These are phyloP conservation scores for Paralichthys olivaceus DNA, from an alignment of 2,113 vertebrate genomes.

Conservation along the genomic window DNA sequence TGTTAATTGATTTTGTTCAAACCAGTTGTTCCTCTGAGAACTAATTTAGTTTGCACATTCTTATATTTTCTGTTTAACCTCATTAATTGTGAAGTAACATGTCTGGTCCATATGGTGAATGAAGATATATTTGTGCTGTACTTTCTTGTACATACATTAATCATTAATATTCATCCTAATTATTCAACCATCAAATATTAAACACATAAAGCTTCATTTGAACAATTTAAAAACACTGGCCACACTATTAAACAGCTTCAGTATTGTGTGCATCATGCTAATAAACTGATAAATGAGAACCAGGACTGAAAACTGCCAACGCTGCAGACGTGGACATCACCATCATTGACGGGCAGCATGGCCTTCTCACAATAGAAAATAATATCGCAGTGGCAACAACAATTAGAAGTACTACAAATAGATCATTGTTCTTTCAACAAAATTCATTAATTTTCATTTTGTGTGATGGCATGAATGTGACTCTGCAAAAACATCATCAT, in stretches of 20 bases:
- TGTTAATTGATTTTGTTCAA: conserved; percentile 41
- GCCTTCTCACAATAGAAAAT: background rate
- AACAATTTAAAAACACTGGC: background rate
- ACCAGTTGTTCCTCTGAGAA: conserved; percentile 18
- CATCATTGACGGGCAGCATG: background rate
- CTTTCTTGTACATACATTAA: background rate
- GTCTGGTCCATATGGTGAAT: background rate
- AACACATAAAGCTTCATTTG: background rate
- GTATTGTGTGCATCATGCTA: background rate
- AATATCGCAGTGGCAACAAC: background rate
- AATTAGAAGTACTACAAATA: too few species aligned
- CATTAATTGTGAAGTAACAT: background rate
- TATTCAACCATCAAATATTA: background rate
- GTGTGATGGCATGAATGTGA: background rate
- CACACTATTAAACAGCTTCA: background rate
- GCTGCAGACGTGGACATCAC: background rate
- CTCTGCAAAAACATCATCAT: background rate
- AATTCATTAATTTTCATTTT: background rate
- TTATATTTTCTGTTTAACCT: conserved; percentile 29
- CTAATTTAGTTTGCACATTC: conserved; percentile 12
- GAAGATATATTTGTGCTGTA: background rate
- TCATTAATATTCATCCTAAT: background rate
- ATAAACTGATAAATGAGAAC: background rate
- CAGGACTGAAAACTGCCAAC: conserved; percentile 6
- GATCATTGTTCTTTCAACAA: background rate